These are phyloP conservation scores for Cydia pomonella DNA, from an alignment of 1,140 invertebrate genomes.

Conservation along the genomic window DNA sequence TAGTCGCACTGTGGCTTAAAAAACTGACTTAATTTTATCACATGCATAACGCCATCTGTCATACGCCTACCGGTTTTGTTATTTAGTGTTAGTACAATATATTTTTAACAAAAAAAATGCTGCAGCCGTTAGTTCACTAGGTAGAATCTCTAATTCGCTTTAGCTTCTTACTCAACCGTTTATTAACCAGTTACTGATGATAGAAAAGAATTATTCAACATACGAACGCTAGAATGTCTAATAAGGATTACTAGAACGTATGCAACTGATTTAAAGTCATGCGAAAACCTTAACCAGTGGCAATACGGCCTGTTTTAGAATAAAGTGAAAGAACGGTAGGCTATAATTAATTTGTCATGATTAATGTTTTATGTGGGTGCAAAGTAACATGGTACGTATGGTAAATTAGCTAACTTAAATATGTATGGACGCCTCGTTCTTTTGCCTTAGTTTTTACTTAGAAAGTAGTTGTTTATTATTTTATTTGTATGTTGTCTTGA, in stretches of 20 bases:
- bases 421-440: neutral
- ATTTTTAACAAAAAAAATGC: too few relatives aligned
- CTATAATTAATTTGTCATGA: constrained; percentile 8
- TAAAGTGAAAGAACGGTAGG: neutral
- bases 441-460: neutral
- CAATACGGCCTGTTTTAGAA: neutral
- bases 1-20: too few relatives aligned
- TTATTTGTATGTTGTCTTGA: too few relatives aligned
- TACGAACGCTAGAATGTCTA: neutral
- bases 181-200: neutral
- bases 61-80: too few relatives aligned
- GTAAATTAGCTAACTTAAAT: neutral
- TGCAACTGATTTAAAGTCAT: neutral
- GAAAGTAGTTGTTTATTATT: neutral
- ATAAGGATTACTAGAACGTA: constrained; percentile 4
- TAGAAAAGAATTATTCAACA: neutral
- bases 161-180: neutral
- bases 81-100: too few relatives aligned
- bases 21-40: too few relatives aligned
- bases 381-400: neutral
- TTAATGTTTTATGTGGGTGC: constrained; percentile 8
- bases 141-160: neutral
- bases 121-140: too few relatives aligned
- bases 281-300: neutral
- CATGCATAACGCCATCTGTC: too few relatives aligned